These are phyloP conservation scores for Marasmarcha lunaedactyla DNA, from an alignment of 2,888 invertebrate species.

Conservation along the genomic window DNA sequence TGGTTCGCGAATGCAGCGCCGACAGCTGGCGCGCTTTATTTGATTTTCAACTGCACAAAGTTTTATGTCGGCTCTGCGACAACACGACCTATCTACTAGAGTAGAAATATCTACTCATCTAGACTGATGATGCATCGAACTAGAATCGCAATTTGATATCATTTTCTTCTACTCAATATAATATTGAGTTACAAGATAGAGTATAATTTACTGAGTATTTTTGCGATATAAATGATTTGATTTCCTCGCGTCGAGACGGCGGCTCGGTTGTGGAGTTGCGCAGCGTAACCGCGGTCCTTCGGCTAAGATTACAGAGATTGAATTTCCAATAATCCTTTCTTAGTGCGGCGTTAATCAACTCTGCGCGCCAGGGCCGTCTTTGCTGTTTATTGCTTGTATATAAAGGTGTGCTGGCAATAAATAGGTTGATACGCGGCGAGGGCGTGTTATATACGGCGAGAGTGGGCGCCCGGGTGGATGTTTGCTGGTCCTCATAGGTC, in stretches of 20 bases:
- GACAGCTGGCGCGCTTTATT: constrained; percentile 54
- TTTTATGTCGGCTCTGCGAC: constrained; percentile 32
- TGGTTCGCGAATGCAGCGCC: constrained; percentile 42
- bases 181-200: no score
- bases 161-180: no score
- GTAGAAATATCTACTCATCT: background rate
- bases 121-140: background rate
- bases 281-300: background rate
- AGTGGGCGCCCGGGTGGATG: no score
- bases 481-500: no score
- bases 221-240: background rate
- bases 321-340: constrained; percentile 1
- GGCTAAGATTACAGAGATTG: constrained; percentile 1
- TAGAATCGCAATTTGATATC: background rate
- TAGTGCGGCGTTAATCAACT: constrained; percentile 1
- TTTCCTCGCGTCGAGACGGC: background rate
- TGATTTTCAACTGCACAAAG: constrained; percentile 47
- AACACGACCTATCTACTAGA: background rate
- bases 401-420: background rate
- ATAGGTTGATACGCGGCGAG: no score
- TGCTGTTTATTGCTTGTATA: background rate
- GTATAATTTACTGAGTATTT: no score
- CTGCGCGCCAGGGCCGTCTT: background rate
- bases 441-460: no score
- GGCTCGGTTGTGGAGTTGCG: background rate